Evolutionary conservation across 2,797 vertebrate species (phyloP).

Genomic region (Gallirallus australis): DNA sequence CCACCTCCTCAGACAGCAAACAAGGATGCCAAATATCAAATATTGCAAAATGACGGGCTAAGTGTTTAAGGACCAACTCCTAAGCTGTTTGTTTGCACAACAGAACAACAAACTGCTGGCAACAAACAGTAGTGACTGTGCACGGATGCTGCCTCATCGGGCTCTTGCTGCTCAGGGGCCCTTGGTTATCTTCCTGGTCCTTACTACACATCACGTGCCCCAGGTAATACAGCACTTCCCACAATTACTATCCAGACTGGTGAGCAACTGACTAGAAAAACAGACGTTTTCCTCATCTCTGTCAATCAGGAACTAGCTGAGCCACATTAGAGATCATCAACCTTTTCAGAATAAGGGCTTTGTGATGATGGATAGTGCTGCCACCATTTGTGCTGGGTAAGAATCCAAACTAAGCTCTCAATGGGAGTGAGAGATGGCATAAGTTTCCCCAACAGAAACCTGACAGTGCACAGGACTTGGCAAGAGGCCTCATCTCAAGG

Average conservation of each 20-base stretch:
- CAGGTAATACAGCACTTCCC: background rate
- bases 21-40: background rate
- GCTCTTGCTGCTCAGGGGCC: background rate
- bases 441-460: background rate
- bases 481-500: background rate
- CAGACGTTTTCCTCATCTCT: background rate
- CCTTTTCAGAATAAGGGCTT: background rate
- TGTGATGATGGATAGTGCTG: background rate
- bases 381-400: background rate
- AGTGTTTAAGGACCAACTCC: background rate
- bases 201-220: background rate
- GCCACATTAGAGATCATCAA: background rate
- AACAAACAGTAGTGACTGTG: background rate
- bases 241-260: background rate
- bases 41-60: background rate
- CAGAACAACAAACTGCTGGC: background rate
- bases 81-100: background rate
- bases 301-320: conserved; percentile 36
- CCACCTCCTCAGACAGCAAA: background rate
- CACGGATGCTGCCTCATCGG: background rate
- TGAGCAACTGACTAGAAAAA: conserved; percentile 24
- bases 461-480: background rate
- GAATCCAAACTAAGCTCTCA: background rate
- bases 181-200: background rate
- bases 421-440: rapidly evolving